Conservation (phyloP, 1,140 invertebrate species). For the Danaus plexippus region DNA sequence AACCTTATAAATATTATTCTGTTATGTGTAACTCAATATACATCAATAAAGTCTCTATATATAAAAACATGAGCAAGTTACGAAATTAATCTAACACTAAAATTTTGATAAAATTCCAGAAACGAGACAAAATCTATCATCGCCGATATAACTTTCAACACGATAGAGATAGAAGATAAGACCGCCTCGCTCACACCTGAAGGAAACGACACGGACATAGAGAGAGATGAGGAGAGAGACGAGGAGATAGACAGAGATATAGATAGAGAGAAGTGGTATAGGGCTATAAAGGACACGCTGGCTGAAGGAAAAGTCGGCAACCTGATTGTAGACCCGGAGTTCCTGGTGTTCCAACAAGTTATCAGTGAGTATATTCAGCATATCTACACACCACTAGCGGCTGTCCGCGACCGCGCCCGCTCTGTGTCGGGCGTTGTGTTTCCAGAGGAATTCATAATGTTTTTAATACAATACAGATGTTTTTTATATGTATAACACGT, state of each 20-base stretch:
- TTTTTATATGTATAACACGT: too few species aligned
- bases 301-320: slow-evolving; percentile 81
- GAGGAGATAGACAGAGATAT: slow-evolving; percentile 45
- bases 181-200: slow-evolving; percentile 41
- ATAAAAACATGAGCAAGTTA: too few species aligned
- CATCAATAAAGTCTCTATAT: too few species aligned
- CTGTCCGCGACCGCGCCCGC: slow-evolving; percentile 2
- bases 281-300: slow-evolving; percentile 78
- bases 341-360: slow-evolving; percentile 78
- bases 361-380: slow-evolving; percentile 69
- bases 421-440: too few species aligned
- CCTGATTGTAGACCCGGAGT: slow-evolving; percentile 83
- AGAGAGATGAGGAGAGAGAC: slow-evolving; percentile 46
- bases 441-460: too few species aligned
- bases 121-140: slow-evolving; percentile 67
- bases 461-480: too few species aligned
- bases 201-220: slow-evolving; percentile 7
- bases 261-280: slow-evolving; percentile 68
- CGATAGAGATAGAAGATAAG: slow-evolving; percentile 53
- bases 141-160: slow-evolving; percentile 56
- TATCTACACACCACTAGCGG: slow-evolving; percentile 15
- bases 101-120: slow-evolving; percentile 43
- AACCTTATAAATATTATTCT: background rate
- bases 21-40: background rate
- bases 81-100: too few species aligned